Conservation (phyloP, 2,797 vertebrate genomes). For the Hirundo rustica region DNA sequence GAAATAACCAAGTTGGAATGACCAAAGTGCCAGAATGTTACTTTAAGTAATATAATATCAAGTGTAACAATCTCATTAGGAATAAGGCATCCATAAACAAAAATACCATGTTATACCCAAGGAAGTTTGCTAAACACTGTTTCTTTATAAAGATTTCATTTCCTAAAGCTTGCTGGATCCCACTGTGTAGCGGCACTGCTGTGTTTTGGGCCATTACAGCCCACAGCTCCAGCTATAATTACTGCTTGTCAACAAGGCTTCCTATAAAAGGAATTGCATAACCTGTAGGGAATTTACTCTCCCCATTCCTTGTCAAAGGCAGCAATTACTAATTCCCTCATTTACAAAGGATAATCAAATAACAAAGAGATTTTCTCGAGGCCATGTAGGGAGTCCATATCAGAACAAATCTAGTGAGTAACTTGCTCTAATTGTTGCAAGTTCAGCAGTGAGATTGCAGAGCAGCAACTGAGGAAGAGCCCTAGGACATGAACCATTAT, state of each 20-base stretch:
- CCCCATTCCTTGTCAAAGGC: constrained; percentile 5
- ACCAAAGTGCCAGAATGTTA: background rate
- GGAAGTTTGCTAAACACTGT: background rate
- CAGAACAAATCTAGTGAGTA: background rate
- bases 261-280: constrained; percentile 21
- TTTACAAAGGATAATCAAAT: constrained; percentile 52
- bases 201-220: background rate
- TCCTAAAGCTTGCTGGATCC: background rate
- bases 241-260: constrained; percentile 13
- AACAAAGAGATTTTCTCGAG: constrained; percentile 29
- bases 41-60: background rate
- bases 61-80: background rate
- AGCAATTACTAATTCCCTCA: constrained; percentile 44
- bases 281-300: constrained; percentile 38
- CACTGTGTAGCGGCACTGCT: background rate
- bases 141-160: background rate
- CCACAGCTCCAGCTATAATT: constrained; percentile 24
- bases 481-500: background rate
- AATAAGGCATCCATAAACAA: background rate
- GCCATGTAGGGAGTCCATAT: background rate
- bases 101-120: background rate
- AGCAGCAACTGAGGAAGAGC: background rate
- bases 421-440: constrained; percentile 3
- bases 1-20: background rate
- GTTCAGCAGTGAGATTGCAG: background rate